Base-by-base conservation (phyloP, 2,113 vertebrate genomes). In the Morphnarchus princeps region DNA sequence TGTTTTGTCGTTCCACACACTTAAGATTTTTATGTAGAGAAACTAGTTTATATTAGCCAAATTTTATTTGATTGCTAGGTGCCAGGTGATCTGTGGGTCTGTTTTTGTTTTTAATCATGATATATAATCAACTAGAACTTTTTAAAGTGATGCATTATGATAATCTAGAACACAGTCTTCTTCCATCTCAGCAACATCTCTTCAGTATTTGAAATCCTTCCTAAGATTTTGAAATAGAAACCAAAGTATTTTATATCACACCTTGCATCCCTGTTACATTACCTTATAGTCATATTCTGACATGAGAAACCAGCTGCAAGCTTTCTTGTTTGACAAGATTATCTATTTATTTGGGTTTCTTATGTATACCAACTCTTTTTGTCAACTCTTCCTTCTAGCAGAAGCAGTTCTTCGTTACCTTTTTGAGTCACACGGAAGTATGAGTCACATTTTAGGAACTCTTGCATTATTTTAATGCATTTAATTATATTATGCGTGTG, bases 401-500 rank as follows among this genome's bases (percentile, higher is more conserved):
- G 49, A 55, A 77, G 40, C 31, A 45, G 13, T 58, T 87, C 36
- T 65, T 73, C 22, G 69, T 74, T 88, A 66, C n/a, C 36, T 83
- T 89, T 87, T 16, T 82, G 80, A 67, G 36, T 61, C 77, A 73
- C n/a, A 73, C 0, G 1, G 69, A 96, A 92, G 15, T 40, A 70
- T 91, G 82, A 93, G 42, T 87, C 83, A 93, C 31, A 54, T 69
- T 96, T 93, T 67, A 92, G 81, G 42, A 79, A 61, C 34, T 91
- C 50, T 36, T 84, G 62, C 45, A 73, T 85, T 83, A 70, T 92
- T 97, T 93, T 77, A 82, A 66, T 82, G 43, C 13, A 83, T 74
- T 63, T 91, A 65, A 86, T 95, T 82, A 50, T 26, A 90, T 78
- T 89, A 50, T 70, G 49, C 79, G 47, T 42, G 42, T 55, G 10